These are phyloP conservation scores for Psephotus haematonotus DNA, from an alignment of 2,113 vertebrate genomes.

Conservation along the genomic window DNA sequence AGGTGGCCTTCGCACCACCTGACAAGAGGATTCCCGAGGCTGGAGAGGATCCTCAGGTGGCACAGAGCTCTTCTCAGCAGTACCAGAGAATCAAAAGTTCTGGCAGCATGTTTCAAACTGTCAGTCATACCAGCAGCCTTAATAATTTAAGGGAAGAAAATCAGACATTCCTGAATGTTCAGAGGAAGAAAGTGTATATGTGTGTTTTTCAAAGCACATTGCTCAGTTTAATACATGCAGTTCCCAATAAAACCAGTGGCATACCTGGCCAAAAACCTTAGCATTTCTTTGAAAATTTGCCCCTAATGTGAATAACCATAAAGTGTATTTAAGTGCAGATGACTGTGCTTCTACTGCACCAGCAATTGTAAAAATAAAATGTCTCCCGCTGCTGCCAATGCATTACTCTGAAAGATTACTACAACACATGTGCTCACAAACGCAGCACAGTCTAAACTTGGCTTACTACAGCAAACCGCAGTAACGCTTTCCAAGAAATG, in stretches of 20 bases:
- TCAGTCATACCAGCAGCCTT: neutral
- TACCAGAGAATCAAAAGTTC: neutral
- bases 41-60: neutral
- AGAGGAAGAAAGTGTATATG: neutral
- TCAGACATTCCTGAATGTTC: neutral
- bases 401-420: conserved; percentile 74
- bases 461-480: conserved; percentile 50
- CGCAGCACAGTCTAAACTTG: conserved; percentile 66
- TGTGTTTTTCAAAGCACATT: neutral
- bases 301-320: conserved; percentile 54
- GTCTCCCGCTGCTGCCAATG: conserved; percentile 63
- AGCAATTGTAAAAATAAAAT: conserved; percentile 73
- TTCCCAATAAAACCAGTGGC: conserved; percentile 10
- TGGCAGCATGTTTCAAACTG: neutral
- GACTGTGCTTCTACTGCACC: conserved; percentile 51
- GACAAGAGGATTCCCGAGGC: neutral
- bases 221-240: neutral
- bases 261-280: conserved; percentile 43
- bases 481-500: conserved; percentile 63
- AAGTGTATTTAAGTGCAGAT: conserved; percentile 41
- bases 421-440: conserved; percentile 74
- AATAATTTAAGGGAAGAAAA: neutral
- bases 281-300: conserved; percentile 61
- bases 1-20: accelerated
- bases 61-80: neutral